Conservation (phyloP, 2,113 vertebrate species). For the Leucopternis melanops region DNA sequence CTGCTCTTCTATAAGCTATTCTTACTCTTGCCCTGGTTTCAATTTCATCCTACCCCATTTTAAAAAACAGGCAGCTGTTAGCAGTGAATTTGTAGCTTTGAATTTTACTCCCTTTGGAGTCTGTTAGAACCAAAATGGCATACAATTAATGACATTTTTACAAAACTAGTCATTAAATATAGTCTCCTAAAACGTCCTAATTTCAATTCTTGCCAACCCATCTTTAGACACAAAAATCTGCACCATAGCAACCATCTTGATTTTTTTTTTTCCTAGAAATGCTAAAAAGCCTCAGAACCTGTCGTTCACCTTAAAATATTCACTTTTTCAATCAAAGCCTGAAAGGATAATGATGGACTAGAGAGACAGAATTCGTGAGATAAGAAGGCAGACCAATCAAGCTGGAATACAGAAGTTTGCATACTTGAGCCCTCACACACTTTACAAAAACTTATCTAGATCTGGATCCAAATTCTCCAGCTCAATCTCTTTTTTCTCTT, state of each 20-base stretch:
- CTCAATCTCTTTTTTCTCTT: background rate
- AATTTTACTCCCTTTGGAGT: background rate
- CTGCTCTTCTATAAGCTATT: background rate
- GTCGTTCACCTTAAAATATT: background rate
- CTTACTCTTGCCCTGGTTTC: background rate
- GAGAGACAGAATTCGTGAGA: background rate
- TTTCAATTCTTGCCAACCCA: background rate
- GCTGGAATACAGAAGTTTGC: background rate
- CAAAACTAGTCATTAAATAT: background rate
- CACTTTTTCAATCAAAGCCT: background rate
- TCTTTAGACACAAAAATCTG: background rate
- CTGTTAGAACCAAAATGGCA: background rate
- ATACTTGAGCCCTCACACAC: background rate
- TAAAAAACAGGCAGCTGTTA: background rate
- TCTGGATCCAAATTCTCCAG: background rate
- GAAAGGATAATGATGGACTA: background rate
- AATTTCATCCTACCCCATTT: background rate
- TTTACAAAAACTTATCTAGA: background rate
- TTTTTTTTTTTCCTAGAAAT: background rate
- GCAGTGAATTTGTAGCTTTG: background rate
- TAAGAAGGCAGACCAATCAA: background rate
- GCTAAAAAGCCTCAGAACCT: background rate
- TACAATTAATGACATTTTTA: background rate
- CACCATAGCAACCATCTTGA: background rate
- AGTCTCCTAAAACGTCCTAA: background rate